Base-by-base conservation (phyloP, 1,140 invertebrate species). In the Solen grandis region DNA sequence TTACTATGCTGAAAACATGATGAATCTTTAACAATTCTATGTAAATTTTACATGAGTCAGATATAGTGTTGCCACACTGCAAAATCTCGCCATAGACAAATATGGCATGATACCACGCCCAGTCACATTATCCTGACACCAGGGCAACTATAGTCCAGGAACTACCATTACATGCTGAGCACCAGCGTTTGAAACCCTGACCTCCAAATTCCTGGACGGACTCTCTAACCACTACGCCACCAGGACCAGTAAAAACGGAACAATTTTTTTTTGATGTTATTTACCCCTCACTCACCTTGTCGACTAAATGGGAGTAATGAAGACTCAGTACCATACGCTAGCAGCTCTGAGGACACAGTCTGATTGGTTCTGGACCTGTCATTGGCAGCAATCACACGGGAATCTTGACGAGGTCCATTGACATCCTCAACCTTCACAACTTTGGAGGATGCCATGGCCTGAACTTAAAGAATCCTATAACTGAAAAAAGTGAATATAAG, bases 381-480 rank as follows among this genome's bases (percentile, higher is more conserved):
- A 65, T 46, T 10, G 8, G 65, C 63, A 29, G 55, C 36, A 19
- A 63, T 52, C n/a, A 35, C 36, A 27, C 16, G 22, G 10, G 10
- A 19, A 25, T 50, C 33, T 52, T 46, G 31, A 10, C 52, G 41
- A 8, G 35, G 33, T 19, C 55, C 66, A 41, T 81, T 36, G 22
- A 88, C 83, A 55, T 87, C 84, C 60, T 88, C 87, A 50, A 88
- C 79, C 63, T 76, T 84, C 19, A 88, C 87, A 41, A 88, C 87
- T 81, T 85, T 88, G 14, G 84, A 54, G 5, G 78, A 35, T 22
- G 82, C 70, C 84, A 85, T 87, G n/a, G 8, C 41, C 19, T 46
- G 19, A 46, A 46, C 8, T 46, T 10, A 46, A 46, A 46, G 19
- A 19, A 46, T 46, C 8, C 41, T 10, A 46, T 8, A 46, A 46